Evolutionary conservation across 1,140 invertebrate genomes (phyloP), one percentile per base, ranked within the genome.

Genomic region (Leptestheria dahalacensis): DNA sequence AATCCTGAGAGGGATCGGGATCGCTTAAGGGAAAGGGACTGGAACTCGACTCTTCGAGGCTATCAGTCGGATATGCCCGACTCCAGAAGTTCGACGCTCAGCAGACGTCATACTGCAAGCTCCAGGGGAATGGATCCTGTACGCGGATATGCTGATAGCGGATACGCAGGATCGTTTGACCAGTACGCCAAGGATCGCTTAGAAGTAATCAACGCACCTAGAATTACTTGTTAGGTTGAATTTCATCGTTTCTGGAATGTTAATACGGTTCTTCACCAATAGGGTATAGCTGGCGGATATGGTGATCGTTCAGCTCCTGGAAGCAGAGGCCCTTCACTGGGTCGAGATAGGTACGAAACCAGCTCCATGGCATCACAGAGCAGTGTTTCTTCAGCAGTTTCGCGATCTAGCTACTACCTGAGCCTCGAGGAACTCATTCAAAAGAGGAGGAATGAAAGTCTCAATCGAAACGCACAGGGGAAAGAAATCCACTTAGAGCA

Each of bases 391-490:
- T 41, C 33, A 15, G 33, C 6, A 33, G 26, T n/a, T 1, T 26
- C 10, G 3, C 28, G 53, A 1, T 33, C 53, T 10, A 56, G 41
- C 15, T 56, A 56, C 41, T 56, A 56, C 0, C 33, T 56, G 41
- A 56, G 53, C 18, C 20, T 56, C 58, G 60, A 61, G 29, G 26
- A 61, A 18, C 25, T 61, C 23, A 61, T 61, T 23, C n/a, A 29
- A 4, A 24, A 41, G 25, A 26, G 60, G 4, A 28, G 26, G 41
- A 26, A 59, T 25, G 60, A 61, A 18, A 23, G 28, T 6, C n/a
- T 61, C 12, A 56, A 51, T 25, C 57, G 28, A 41, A 26, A 61
- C 23, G 60, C 47, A 24, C 55, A 47, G 25, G 55, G 26, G 21
- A 26, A 48, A 10, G 24, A 47, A 2, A 29, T 61, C 18, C 26